Evolutionary conservation across 2,797 vertebrate species (phyloP).

Genomic region (Acipenser ruthenus): DNA sequence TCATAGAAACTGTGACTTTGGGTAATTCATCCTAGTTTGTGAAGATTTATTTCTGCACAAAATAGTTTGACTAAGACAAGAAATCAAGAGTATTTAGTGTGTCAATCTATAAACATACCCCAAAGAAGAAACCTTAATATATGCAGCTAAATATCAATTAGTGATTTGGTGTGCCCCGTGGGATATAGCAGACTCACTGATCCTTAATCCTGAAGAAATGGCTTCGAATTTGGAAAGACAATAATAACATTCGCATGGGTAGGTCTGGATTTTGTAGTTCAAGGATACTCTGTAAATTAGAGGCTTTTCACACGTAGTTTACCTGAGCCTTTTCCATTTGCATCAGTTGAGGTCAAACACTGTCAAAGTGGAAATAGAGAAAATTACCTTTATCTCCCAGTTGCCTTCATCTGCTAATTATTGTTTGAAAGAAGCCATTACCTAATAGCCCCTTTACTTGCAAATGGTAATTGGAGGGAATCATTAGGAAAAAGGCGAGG

Average conservation of each 20-base stretch:
- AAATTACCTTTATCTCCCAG: conserved; percentile 37
- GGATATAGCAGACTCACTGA: not conserved
- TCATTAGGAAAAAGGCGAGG: conserved; percentile 44
- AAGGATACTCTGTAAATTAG: no score
- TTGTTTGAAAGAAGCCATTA: conserved; percentile 57
- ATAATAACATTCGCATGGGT: no score
- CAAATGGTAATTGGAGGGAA: conserved; percentile 50
- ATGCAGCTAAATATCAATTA: conserved; percentile 49
- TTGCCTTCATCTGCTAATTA: not conserved
- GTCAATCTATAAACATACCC: conserved; percentile 18
- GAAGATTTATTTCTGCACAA: no score
- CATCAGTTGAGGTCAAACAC: conserved; percentile 59
- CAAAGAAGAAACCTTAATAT: conserved; percentile 36
- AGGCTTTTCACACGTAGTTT: no score
- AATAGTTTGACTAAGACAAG: no score
- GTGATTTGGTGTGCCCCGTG: conserved; percentile 26
- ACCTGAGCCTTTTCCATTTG: conserved; percentile 46
- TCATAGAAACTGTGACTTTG: no score
- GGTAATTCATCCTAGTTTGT: no score
- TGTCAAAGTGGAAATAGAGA: conserved; percentile 31
- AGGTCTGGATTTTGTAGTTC: no score
- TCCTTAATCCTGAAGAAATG: no score
- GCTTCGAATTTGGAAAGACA: no score
- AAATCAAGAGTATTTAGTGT: not conserved
- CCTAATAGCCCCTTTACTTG: conserved; percentile 62